These are phyloP conservation scores for Dendrocincla fuliginosa DNA, from an alignment of 2,797 vertebrate species.

Conservation along the genomic window DNA sequence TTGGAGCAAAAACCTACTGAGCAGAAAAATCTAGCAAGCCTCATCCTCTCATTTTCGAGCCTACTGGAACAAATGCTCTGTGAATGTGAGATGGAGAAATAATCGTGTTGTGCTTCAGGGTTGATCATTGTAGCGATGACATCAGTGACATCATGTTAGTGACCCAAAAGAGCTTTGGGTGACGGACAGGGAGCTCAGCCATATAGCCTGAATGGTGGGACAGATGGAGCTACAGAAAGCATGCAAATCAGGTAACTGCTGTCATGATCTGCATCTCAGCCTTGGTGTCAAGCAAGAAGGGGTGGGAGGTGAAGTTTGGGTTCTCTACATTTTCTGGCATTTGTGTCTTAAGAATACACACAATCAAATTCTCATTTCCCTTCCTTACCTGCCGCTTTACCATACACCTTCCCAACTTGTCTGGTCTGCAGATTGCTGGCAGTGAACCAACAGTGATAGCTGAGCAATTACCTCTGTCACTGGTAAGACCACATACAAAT, in stretches of 20 bases:
- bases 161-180: neutral
- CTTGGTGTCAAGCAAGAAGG: neutral
- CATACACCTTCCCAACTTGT: neutral
- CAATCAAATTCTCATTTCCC: neutral
- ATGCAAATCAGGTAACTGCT: neutral
- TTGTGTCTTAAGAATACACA: neutral
- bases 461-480: neutral
- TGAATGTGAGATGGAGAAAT: neutral
- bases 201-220: neutral
- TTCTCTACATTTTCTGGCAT: neutral
- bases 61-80: neutral
- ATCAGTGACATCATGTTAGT: neutral
- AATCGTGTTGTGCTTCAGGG: neutral
- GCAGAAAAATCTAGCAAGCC: neutral
- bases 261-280: neutral
- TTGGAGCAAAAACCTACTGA: neutral
- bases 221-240: fast-evolving
- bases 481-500: neutral
- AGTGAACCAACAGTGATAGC: neutral
- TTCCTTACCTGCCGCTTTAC: neutral
- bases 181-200: neutral
- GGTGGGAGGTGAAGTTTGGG: neutral
- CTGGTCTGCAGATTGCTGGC: neutral
- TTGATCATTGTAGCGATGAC: neutral
- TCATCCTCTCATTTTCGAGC: slow-evolving; percentile 13